These are phyloP conservation scores for Aselliscus stoliczkanus DNA, from an alignment of 2,797 vertebrate genomes.

Conservation along the genomic window DNA sequence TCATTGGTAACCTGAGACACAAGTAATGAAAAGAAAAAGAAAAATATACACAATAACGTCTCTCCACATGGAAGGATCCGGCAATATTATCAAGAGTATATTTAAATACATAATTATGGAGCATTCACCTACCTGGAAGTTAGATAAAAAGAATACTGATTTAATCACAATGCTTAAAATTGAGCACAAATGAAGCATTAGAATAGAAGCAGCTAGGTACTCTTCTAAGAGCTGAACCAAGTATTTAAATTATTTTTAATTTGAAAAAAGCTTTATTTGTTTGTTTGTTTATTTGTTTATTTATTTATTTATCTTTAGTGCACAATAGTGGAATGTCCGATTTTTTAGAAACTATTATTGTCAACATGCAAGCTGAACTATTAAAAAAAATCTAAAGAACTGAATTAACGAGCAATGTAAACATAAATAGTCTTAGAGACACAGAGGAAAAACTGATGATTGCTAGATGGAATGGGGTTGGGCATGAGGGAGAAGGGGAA, in stretches of 20 bases:
- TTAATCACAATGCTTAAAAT: conserved; percentile 27
- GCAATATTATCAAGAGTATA: conserved; percentile 33
- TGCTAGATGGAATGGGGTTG: too few species aligned
- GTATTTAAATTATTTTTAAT: background rate
- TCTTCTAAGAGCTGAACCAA: background rate
- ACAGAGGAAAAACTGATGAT: too few species aligned
- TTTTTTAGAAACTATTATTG: conserved; percentile 13
- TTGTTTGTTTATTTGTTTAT: background rate
- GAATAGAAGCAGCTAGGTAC: background rate
- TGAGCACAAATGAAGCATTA: background rate
- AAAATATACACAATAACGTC: background rate
- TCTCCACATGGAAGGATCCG: conserved; percentile 26
- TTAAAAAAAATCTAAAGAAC: too few species aligned
- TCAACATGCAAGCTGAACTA: background rate
- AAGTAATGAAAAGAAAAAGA: conserved; percentile 43
- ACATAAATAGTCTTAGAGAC: too few species aligned
- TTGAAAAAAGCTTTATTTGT: background rate
- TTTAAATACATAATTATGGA: conserved; percentile 38
- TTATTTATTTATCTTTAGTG: background rate
- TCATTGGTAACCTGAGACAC: background rate
- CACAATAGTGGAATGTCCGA: background rate
- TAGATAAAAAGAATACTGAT: conserved; percentile 57
- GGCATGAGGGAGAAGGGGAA: too few species aligned
- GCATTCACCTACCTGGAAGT: conserved; percentile 31
- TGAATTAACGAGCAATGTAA: too few species aligned